Evolutionary conservation across 2,113 vertebrate genomes (phyloP), one percentile per base, ranked within the genome.

Genomic region (Paramisgurnus dabryanus): DNA sequence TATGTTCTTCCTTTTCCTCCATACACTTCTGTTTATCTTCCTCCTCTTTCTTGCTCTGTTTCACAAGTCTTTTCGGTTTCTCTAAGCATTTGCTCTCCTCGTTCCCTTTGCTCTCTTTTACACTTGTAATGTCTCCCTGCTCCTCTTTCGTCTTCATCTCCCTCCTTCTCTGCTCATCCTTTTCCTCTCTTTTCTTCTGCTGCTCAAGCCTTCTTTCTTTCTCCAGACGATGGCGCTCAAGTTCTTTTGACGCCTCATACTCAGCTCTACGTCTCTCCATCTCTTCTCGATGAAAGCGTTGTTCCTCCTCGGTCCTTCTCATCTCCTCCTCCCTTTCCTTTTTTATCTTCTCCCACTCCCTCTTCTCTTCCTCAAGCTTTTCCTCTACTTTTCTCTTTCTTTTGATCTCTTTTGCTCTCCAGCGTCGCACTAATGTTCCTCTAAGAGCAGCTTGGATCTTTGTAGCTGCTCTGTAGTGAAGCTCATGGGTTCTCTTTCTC

Each of bases 361-460:
- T 88, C 55, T 69, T 84, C 73, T 92, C 89, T 47, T 78, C 91
- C 86, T 93, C 88, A 81, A 17, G 85, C 50, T 70, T 93, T 85
- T 85, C 91, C 43, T 84, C 89, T 67, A 87, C 87, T 70, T 91
- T 90, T 81, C 88, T 88, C 82, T 64, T 83, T 72, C 90, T 87
- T 78, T 80, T 92, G 83, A 95, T 86, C 49, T 93, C 69, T 1
- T 86, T 84, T 61, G 67, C 43, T 12, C 90, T 93, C 83, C 89
- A 90, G 86, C 79, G 90, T 61, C 49, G 89, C 1, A 84, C 84
- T 76, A 89, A 43, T 76, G 90, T 90, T 68, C 91, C 89, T 88
- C 91, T 90, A 78, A 93, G 89, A 60, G 70, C 89, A 82, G 93
- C 87, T 88, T 96, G 95, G 67, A 96, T 93, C 90, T 87, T 93